A percentile compares a stretch with the other conserved stretches of the same genome.
phyloP scores from a whole-genome alignment of 1,140 invertebrate species.

The Drosophila seguyi region DNA sequence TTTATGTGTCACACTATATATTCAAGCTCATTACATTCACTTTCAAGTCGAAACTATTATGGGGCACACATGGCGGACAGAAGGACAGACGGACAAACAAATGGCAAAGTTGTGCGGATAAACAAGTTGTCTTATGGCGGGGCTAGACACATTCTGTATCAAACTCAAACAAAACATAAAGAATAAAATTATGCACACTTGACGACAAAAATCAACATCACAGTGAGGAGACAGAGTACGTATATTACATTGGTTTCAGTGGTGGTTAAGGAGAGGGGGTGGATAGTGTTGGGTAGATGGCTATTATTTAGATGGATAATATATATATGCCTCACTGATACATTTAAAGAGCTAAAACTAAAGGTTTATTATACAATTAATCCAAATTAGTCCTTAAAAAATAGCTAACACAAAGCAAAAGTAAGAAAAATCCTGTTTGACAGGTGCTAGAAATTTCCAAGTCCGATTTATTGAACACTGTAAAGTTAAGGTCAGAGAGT shows the following conservation, averaged over 20 bases:
- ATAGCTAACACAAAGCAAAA: not conserved
- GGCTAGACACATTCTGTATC: constrained; percentile 42
- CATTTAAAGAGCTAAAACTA: not conserved
- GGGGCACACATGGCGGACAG: constrained; percentile 30
- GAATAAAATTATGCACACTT: constrained; percentile 77
- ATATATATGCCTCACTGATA: not conserved
- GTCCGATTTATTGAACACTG: not conserved
- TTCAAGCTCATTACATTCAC: constrained; percentile 65
- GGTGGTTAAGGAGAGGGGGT: too few relatives aligned
- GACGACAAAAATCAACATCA: constrained; percentile 62
- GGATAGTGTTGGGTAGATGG: not conserved
- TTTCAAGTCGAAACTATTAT: constrained; percentile 60
- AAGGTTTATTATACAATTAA: not conserved
- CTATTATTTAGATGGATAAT: not conserved
- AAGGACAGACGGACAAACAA: constrained; percentile 27
- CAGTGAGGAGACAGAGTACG: constrained; percentile 25
- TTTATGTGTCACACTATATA: constrained; percentile 47
- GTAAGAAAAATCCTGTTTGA: too few relatives aligned
- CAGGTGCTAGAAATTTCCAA: not conserved
- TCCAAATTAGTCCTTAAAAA: not conserved
- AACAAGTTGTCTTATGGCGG: constrained; percentile 21
- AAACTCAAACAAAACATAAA: constrained; percentile 69
- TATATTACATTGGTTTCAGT: constrained; percentile 12
- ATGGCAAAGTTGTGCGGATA: constrained; percentile 22
- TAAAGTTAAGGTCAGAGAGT: too few relatives aligned